Percentiles rank a stretch among this genome's conserved stretches.
Conservation (phyloP, 2,797 vertebrate species). For the Mormyrus proboscirostris region DNA sequence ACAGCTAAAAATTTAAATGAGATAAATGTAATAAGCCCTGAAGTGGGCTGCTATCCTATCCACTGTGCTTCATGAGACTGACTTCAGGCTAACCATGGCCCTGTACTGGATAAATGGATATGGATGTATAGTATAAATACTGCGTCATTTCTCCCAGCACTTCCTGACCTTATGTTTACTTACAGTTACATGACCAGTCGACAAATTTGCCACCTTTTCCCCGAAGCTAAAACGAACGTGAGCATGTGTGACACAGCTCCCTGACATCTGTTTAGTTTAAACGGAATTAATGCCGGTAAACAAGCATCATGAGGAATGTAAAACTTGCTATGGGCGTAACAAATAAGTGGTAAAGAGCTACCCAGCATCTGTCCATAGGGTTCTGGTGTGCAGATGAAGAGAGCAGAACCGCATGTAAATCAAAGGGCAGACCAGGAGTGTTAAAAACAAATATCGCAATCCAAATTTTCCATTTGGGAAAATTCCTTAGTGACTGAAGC, state of each 20-base stretch:
- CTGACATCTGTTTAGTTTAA: background rate
- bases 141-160: background rate
- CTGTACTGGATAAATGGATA: background rate
- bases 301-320: background rate
- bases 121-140: background rate
- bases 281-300: background rate
- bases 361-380: background rate
- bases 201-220: background rate
- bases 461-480: conserved; percentile 2
- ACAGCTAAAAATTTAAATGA: background rate
- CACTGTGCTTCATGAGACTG: background rate
- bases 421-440: background rate
- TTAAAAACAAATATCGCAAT: conserved; percentile 13
- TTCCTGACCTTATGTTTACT: background rate
- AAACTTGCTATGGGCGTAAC: background rate
- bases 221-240: background rate
- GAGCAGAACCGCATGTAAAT: background rate
- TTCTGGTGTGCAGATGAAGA: conserved; percentile 7
- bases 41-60: background rate
- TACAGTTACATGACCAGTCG: background rate
- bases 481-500: background rate
- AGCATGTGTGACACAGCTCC: background rate
- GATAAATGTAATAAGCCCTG: background rate
- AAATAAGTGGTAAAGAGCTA: background rate
- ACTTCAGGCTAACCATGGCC: background rate